A percentile compares a stretch with the other conserved stretches of the same genome.
phyloP scores from a whole-genome alignment of 1,140 invertebrate species.

The Drosophila rufa region DNA sequence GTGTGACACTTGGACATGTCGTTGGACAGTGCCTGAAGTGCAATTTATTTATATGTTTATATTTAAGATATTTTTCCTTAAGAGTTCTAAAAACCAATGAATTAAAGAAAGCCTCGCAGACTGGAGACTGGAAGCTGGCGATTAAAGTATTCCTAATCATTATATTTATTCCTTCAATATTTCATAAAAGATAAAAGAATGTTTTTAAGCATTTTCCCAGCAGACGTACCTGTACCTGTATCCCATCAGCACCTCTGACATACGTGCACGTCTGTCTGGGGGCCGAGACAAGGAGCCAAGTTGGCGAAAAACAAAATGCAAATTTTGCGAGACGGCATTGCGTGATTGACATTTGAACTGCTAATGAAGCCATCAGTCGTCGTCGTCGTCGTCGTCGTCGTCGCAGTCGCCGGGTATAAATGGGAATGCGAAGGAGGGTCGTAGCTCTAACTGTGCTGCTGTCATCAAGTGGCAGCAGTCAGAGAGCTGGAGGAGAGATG shows the following conservation, averaged over 20 bases:
- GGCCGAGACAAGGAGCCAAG: constrained; percentile 15
- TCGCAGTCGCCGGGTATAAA: constrained; percentile 1
- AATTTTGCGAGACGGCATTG: constrained; percentile 53
- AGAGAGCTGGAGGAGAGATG: not conserved
- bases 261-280: no score
- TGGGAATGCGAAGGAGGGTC: not conserved
- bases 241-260: no score
- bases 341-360: constrained; percentile 68
- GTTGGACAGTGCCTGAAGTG: not conserved
- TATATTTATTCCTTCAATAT: no score
- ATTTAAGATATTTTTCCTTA: not conserved
- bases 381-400: no score
- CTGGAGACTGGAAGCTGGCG: not conserved
- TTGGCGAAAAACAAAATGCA: constrained; percentile 56
- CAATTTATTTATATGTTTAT: no score
- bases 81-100: not conserved
- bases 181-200: no score
- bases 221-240: no score
- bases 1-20: not conserved
- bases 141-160: no score
- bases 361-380: constrained; percentile 66
- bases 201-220: no score
- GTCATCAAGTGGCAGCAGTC: constrained; percentile 36
- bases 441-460: constrained; percentile 7
- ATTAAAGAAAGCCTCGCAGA: not conserved